Conservation (phyloP, 2,888 invertebrate species). For the Cataglyphis altisquamis region DNA sequence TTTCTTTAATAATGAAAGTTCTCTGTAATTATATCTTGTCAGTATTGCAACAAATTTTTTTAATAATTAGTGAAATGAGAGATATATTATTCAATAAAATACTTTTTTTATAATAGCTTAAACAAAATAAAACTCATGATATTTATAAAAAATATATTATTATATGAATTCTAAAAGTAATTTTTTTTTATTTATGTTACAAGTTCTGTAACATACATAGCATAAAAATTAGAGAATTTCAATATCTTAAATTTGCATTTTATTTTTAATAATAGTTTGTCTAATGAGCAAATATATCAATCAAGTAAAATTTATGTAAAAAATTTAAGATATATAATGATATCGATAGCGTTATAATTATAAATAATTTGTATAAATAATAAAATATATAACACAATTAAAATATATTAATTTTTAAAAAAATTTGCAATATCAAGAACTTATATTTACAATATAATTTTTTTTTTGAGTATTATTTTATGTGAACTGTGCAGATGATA, state of each 20-base stretch:
- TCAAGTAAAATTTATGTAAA: not conserved
- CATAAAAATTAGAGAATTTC: not conserved
- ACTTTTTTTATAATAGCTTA: conserved; percentile 38
- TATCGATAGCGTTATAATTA: conserved; percentile 1
- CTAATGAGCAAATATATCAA: not conserved
- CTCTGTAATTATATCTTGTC: conserved; percentile 43
- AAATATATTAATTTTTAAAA: not conserved
- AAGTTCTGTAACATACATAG: not conserved
- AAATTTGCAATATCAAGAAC: not conserved
- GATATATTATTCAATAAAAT: conserved; percentile 57
- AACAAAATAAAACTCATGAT: conserved; percentile 70
- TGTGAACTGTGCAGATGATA: not conserved
- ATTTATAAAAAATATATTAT: conserved; percentile 65
- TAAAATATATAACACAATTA: not conserved
- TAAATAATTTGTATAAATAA: not conserved
- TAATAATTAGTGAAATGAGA: conserved; percentile 23
- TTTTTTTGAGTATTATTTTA: not conserved
- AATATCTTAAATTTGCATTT: conserved; percentile 3
- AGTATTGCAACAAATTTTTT: not conserved
- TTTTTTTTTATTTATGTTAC: not conserved
- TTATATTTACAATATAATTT: conserved; percentile 2
- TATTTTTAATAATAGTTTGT: not conserved
- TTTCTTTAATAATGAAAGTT: conserved; percentile 28
- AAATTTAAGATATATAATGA: not conserved
- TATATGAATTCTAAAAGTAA: not conserved